Conservation (phyloP, 2,797 vertebrate genomes). For the Dromococcyx pavoninus region DNA sequence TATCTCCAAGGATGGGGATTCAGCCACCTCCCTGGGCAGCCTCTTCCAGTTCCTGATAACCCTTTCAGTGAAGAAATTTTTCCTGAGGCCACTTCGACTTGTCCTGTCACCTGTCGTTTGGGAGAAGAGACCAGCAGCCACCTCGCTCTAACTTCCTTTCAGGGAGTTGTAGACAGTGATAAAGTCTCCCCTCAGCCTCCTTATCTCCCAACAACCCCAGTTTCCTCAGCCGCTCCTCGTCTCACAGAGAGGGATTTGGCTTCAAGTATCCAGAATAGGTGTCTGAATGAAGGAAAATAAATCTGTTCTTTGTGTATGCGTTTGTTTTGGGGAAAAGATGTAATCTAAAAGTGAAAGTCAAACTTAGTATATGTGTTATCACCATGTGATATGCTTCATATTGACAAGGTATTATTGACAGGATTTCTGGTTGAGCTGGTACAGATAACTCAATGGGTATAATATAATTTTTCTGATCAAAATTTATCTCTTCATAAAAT, state of each 20-base stretch:
- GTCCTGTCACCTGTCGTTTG: too few species aligned
- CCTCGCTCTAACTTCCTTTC: too few species aligned
- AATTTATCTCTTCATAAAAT: constrained; percentile 14
- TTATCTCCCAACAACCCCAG: too few species aligned
- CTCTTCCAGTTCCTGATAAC: too few species aligned
- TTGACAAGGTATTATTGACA: not conserved
- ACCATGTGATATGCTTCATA: not conserved
- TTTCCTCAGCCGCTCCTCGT: too few species aligned
- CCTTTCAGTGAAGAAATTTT: too few species aligned
- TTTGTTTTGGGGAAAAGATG: not conserved
- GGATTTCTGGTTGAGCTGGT: not conserved
- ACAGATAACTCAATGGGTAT: not conserved
- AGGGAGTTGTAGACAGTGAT: too few species aligned
- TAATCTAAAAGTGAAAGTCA: not conserved
- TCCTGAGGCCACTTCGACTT: too few species aligned
- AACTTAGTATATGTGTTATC: not conserved
- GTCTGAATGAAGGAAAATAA: not conserved
- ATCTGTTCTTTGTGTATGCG: not conserved
- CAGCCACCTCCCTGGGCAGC: too few species aligned
- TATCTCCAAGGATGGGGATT: too few species aligned
- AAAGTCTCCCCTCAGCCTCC: too few species aligned
- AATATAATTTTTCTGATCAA: not conserved
- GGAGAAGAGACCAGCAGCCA: too few species aligned
- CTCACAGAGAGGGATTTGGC: not conserved
- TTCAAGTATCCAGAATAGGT: not conserved